phyloP scores from a whole-genome alignment of 2,113 vertebrate species.

The Mesembrinibis cayennensis region DNA sequence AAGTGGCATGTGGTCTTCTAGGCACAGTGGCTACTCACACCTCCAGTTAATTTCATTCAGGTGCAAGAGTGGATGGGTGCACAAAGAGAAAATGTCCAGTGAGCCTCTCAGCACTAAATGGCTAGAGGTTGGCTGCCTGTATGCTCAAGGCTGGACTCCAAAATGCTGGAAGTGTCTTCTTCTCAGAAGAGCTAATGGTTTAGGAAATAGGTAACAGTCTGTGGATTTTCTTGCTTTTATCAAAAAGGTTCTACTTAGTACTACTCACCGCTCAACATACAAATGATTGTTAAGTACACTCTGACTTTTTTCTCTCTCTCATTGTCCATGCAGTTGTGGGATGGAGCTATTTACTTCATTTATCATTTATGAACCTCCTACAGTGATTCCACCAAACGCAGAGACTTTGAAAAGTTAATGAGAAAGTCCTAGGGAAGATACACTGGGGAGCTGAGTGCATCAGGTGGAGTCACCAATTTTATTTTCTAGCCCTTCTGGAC shows the following conservation, averaged over 20 bases:
- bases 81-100: not conserved
- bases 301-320: not conserved
- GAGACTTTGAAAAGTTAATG: conserved; percentile 33
- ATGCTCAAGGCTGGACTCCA: not conserved
- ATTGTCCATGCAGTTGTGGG: not conserved
- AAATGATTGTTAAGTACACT: not conserved
- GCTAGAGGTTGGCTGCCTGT: not conserved
- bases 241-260: not conserved
- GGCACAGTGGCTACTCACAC: not conserved
- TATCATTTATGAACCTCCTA: not conserved
- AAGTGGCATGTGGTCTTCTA: not conserved
- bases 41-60: not conserved
- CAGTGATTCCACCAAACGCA: not conserved
- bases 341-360: not conserved
- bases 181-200: not conserved
- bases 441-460: not conserved
- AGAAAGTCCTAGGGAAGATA: not conserved
- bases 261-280: not conserved
- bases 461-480: not conserved
- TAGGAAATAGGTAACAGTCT: not conserved
- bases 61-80: not conserved
- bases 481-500: not conserved
- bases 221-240: not conserved
- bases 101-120: not conserved
- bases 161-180: not conserved